phyloP scores from a whole-genome alignment of 2,888 invertebrate species.

The Drosophila ustulata region DNA sequence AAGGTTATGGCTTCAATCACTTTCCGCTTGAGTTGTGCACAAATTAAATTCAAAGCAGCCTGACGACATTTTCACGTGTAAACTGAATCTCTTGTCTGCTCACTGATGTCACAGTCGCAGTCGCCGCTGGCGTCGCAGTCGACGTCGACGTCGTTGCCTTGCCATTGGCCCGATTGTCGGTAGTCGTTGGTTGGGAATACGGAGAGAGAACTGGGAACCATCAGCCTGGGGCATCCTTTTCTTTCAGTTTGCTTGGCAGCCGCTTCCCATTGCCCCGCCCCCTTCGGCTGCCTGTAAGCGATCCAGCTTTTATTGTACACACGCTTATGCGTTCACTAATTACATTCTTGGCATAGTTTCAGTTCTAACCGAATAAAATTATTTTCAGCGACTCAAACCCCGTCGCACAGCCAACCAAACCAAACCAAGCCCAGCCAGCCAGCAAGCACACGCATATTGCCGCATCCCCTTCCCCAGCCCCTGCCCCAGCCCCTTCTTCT shows the following conservation, averaged over 20 bases:
- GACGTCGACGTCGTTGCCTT: conserved; percentile 26
- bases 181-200: background rate
- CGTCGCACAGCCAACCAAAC: background rate
- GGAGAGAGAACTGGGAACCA: background rate
- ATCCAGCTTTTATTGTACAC: conserved; percentile 65
- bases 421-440: conserved; percentile 4
- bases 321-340: conserved; percentile 90
- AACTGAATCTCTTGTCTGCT: conserved; percentile 20
- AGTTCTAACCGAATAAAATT: conserved; percentile 86
- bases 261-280: conserved; percentile 1
- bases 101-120: conserved; percentile 49
- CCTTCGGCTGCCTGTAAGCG: conserved; percentile 23
- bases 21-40: conserved; percentile 24
- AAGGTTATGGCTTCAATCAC: conserved; percentile 15
- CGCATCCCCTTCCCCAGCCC: background rate
- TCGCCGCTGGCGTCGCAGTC: conserved; percentile 40
- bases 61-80: conserved; percentile 61
- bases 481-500: background rate
- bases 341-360: conserved; percentile 99
- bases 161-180: conserved; percentile 28
- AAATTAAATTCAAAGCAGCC: conserved; percentile 41
- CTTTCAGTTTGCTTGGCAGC: conserved; percentile 24
- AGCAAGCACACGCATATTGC: conserved; percentile 53
- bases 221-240: conserved; percentile 26
- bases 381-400: conserved; percentile 73